These are phyloP conservation scores for Endomychus coccineus DNA, from an alignment of 2,888 invertebrate species.

Conservation along the genomic window DNA sequence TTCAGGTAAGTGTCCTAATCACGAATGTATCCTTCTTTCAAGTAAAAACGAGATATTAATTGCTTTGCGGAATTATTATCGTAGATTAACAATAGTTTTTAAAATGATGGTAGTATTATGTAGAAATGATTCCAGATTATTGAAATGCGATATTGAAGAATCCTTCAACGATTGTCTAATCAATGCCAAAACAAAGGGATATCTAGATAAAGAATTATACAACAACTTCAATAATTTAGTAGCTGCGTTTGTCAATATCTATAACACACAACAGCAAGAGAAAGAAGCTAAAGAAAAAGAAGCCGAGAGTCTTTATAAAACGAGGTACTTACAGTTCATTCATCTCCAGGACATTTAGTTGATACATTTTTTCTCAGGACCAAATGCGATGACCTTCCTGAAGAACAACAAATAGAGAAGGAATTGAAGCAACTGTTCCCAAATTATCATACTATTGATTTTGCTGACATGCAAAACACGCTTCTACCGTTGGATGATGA, in stretches of 20 bases:
- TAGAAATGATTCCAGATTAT: constrained; percentile 8
- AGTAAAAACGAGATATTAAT: too few relatives aligned
- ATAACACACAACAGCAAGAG: constrained; percentile 69
- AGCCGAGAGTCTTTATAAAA: constrained; percentile 70
- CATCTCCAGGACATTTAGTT: constrained; percentile 5
- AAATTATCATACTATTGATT: constrained; percentile 59
- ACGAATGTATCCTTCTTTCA: too few relatives aligned
- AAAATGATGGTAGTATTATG: too few relatives aligned
- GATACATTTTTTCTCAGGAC: constrained; percentile 44
- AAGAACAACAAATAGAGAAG: constrained; percentile 56
- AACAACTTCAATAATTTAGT: constrained; percentile 39
- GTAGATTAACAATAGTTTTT: too few relatives aligned
- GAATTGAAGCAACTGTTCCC: constrained; percentile 68
- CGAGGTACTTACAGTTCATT: constrained; percentile 48
- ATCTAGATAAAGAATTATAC: constrained; percentile 25
- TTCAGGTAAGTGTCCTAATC: constrained; percentile 47
- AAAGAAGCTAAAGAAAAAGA: constrained; percentile 60
- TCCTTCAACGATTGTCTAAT: constrained; percentile 58
- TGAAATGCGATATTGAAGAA: constrained; percentile 61
- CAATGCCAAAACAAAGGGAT: constrained; percentile 36
- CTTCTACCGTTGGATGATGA: constrained; percentile 13
- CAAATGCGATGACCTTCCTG: constrained; percentile 59
- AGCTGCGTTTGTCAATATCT: constrained; percentile 57
- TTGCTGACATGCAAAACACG: constrained; percentile 52
- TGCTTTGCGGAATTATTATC: too few relatives aligned